A percentile compares a stretch with the other conserved stretches of the same genome.
These are phyloP conservation scores for Neodiprion fabricii DNA, from an alignment of 1,140 invertebrate genomes.

Conservation along the genomic window DNA sequence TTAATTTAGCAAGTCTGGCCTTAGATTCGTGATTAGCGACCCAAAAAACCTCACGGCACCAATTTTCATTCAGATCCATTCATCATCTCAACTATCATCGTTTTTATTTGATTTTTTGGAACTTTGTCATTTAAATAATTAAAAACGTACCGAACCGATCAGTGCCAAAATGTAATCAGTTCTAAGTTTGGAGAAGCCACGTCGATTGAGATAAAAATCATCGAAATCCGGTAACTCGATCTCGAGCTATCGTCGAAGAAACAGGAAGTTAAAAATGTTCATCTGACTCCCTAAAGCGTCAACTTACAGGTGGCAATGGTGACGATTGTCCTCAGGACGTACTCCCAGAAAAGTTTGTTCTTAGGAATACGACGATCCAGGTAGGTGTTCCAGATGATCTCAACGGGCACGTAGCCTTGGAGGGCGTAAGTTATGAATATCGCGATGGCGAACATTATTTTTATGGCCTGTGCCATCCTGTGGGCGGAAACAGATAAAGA, in stretches of 20 bases:
- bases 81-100: no score
- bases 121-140: no score
- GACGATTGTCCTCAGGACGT: constrained; percentile 68
- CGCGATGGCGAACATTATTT: constrained; percentile 83
- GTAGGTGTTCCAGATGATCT: constrained; percentile 86
- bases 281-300: neutral
- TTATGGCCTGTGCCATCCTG: constrained; percentile 82
- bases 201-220: no score
- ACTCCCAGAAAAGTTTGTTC: constrained; percentile 66
- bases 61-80: no score
- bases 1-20: no score
- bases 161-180: neutral
- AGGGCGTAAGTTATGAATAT: constrained; percentile 91
- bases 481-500: constrained; percentile 40
- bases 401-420: constrained; percentile 93
- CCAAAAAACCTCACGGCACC: no score
- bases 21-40: no score
- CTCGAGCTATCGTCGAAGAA: neutral
- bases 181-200: neutral
- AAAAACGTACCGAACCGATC: no score
- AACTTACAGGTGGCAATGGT: constrained; percentile 80
- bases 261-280: neutral
- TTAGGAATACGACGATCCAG: constrained; percentile 63
- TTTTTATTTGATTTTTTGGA: no score
- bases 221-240: no score